Evolutionary conservation across 2,113 vertebrate genomes (phyloP).

Genomic region (Ictalurus punctatus): DNA sequence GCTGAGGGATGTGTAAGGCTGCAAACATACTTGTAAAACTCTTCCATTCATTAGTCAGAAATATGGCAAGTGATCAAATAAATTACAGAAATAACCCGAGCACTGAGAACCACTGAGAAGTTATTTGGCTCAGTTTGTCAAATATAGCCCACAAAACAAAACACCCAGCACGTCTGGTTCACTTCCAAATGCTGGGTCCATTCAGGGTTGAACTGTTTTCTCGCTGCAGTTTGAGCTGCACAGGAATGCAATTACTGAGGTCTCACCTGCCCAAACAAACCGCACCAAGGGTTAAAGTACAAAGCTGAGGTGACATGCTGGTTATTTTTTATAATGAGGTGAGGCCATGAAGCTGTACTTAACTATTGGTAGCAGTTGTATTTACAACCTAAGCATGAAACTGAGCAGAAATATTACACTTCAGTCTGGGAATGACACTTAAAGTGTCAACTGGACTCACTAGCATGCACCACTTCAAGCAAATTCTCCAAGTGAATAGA

Average conservation of each 20-base stretch:
- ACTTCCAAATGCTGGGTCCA: neutral
- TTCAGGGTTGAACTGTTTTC: neutral
- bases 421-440: neutral
- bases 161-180: neutral
- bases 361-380: neutral
- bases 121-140: neutral
- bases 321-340: neutral
- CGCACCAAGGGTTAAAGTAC: neutral
- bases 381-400: neutral
- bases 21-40: neutral
- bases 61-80: neutral
- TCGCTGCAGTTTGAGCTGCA: neutral
- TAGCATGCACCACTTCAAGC: neutral
- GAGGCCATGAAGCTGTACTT: neutral
- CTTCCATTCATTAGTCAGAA: neutral
- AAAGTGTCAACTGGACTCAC: too few species aligned
- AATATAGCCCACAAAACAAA: neutral
- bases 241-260: neutral
- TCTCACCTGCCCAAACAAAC: neutral
- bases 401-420: neutral
- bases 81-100: neutral
- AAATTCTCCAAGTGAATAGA: neutral
- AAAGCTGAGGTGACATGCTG: neutral
- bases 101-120: neutral
- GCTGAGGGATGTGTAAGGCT: neutral